Base-by-base conservation (phyloP, 2,113 vertebrate species). In the Siniperca chuatsi region DNA sequence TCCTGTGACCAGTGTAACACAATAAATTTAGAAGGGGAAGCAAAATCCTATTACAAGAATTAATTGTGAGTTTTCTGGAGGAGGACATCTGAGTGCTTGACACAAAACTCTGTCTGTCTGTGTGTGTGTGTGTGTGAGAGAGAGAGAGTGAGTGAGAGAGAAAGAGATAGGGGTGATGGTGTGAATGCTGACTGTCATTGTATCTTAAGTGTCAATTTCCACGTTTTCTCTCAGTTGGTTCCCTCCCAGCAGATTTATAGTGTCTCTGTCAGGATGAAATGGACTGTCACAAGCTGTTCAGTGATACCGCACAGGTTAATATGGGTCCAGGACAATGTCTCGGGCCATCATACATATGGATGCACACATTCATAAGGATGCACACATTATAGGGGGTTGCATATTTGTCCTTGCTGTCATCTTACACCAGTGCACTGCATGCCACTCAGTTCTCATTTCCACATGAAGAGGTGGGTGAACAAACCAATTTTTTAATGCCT, bases 161-260 rank as follows among this genome's bases (percentile, higher is more conserved):
- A 50, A 18, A 37, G 6, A 79, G 20, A 64, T 37, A 76, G 21
- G 23, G 61, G 37, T 54, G 67, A 75, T 52, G 52, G 58, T 62
- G 74, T 81, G 68, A 90, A 90, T 58, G 82, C 73, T 83, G 75
- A 74, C 88, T 83, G 83, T 89, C 91, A 78, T 81, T 91, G 75
- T 65, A 78, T 70, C 71, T 83, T 88, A 91, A 91, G 83, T 93
- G 85, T 87, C 91, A 91, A 83, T 94, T 92, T 93, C 84, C 93
- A 94, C 89, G 71, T 92, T 92, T 93, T 93, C 58, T 91, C 90
- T 84, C 81, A 71, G 87, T 87, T 89, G 86, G 69, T 89, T 93
- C 60, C 80, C 57, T 81, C 84, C 80, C 84, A 78, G 91, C 86
- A 68, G 86, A 84, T 90, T 89, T 87, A 81, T 64, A 68, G 79